Evolutionary conservation across 2,888 invertebrate species (phyloP), one percentile per base, ranked within the genome.

Genomic region (Patella ulyssiponensis): DNA sequence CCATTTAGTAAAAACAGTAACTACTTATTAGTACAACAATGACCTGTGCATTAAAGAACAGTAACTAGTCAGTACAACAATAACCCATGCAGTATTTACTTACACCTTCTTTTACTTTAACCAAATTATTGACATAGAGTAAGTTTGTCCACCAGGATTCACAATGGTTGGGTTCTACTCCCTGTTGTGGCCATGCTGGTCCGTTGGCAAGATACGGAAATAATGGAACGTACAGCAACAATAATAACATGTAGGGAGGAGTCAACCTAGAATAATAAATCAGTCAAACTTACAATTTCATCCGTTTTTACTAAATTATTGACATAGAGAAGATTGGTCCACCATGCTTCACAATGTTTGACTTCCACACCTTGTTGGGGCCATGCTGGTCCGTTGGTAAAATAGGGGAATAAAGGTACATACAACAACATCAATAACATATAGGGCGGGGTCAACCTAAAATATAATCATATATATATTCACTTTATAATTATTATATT

Each of bases 61-160:
- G 7, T 44, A 44, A 44, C 44, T 44, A 44, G 0, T 44, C 3
- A 44, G 44, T 7, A 44, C 44, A 7, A 44, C 44, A 44, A 44
- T 44, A 44, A 7, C 44, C 3, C 7, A 3, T 7, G 44, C 44
- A 7, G 44, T 44, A 44, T 9, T 9, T 44, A 75, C 73, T 58
- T 80, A 81, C 83, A 81, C 73, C 75, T 74, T 79, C 71, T 2
- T 84, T 76, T 23, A 76, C 74, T n/a, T 79, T 76, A 12, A 82
- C 71, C 54, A 89, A 80, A 79, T 89, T 88, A 78, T 87, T 88
- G 64, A 88, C 83, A 78, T 88, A 88, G 14, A 88, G 81, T 1
- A 88, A 80, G 64, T 87, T 87, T 52, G 80, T 82, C 87, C 87
- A 87, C 87, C 88, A 88, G 17, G 82, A 82, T 44, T 44, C 44